Conservation (phyloP, 2,113 vertebrate species). For the Delphinus delphis region DNA sequence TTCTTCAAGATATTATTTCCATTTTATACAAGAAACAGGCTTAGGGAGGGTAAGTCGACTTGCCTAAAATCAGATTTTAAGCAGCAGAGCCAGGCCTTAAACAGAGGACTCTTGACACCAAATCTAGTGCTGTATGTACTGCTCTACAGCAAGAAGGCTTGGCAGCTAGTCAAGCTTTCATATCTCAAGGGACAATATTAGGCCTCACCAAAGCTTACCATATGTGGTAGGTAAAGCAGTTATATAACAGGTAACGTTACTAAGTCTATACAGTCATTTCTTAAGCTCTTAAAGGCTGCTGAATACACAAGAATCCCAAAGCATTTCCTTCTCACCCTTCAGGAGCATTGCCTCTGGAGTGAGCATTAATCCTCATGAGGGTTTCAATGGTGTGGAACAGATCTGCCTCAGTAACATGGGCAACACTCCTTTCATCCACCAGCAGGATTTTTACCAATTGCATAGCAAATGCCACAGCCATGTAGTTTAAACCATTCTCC, state of each 20-base stretch:
- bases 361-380: slow-evolving; percentile 98
- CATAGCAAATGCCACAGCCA: slow-evolving; percentile 99
- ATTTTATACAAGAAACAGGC: neutral
- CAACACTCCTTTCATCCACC: slow-evolving; percentile 96
- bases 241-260: slow-evolving; percentile 13
- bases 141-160: neutral
- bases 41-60: neutral
- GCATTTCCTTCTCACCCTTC: slow-evolving; percentile 90
- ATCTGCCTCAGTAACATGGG: slow-evolving; percentile 97
- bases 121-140: neutral
- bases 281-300: neutral
- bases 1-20: slow-evolving; percentile 7
- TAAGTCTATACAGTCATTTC: slow-evolving; percentile 37
- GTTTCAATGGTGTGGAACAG: slow-evolving; percentile 99
- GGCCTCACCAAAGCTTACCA: neutral
- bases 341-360: slow-evolving; percentile 97
- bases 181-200: slow-evolving; percentile 17
- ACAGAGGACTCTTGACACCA: neutral
- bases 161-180: slow-evolving; percentile 14
- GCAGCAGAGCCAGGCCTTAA: neutral
- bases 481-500: slow-evolving; percentile 99
- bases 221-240: neutral
- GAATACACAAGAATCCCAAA: neutral
- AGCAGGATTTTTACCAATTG: slow-evolving; percentile 97
- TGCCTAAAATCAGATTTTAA: slow-evolving; percentile 21